Evolutionary conservation across 2,888 invertebrate genomes (phyloP).

Genomic region (Athrips mouffetella): DNA sequence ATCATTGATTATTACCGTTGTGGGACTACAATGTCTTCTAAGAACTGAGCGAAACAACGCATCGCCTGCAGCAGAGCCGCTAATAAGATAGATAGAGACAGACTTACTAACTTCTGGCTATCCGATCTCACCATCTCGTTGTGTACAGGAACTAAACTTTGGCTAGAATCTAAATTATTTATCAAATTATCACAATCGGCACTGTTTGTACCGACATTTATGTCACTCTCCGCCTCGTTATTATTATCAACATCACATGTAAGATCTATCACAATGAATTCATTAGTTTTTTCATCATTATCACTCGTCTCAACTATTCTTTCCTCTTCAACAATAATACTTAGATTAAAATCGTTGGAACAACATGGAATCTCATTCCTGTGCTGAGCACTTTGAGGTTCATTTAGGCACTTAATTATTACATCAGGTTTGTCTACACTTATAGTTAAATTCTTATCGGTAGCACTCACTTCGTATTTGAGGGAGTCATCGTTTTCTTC

Average conservation of each 20-base stretch:
- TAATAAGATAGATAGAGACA: slow-evolving; percentile 79
- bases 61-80: slow-evolving; percentile 81
- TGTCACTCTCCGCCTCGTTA: slow-evolving; percentile 37
- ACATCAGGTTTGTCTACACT: slow-evolving; percentile 47
- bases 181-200: slow-evolving; percentile 58
- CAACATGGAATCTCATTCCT: slow-evolving; percentile 74
- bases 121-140: slow-evolving; percentile 66
- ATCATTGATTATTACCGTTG: slow-evolving; percentile 52
- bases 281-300: slow-evolving; percentile 38
- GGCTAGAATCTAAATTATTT: slow-evolving; percentile 51
- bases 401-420: slow-evolving; percentile 70
- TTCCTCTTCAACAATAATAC: slow-evolving; percentile 44
- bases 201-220: slow-evolving; percentile 49
- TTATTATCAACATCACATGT: slow-evolving; percentile 60
- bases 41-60: slow-evolving; percentile 79
- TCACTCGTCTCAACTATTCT: slow-evolving; percentile 30
- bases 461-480: slow-evolving; percentile 46
- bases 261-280: slow-evolving; percentile 70
- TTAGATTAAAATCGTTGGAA: slow-evolving; percentile 57
- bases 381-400: slow-evolving; percentile 52
- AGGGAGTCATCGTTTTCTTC: slow-evolving; percentile 68
- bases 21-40: slow-evolving; percentile 77
- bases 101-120: slow-evolving; percentile 75
- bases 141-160: slow-evolving; percentile 70
- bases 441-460: slow-evolving; percentile 29